phyloP scores from a whole-genome alignment of 2,888 invertebrate species.

The Dysmachus trigonus region DNA sequence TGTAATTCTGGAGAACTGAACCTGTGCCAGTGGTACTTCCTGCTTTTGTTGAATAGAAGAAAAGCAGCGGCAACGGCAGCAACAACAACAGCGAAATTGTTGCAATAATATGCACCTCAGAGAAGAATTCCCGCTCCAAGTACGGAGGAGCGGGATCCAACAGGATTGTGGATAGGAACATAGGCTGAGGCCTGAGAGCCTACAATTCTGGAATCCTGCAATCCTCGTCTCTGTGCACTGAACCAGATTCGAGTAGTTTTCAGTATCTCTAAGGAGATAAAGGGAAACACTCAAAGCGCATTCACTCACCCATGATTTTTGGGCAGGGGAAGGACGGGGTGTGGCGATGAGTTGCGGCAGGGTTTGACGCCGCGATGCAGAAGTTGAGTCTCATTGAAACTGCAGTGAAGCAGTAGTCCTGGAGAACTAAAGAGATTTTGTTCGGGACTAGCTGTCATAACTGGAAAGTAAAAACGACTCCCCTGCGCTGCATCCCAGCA shows the following conservation, averaged over 20 bases:
- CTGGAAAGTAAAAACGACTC: neutral
- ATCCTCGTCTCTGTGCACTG: neutral
- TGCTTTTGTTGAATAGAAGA: neutral
- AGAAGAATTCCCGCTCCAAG: neutral
- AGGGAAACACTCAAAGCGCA: neutral
- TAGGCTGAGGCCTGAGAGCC: neutral
- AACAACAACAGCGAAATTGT: neutral
- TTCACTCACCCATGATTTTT: neutral
- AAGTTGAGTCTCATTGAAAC: neutral
- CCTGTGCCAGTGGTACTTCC: neutral
- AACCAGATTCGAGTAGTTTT: neutral
- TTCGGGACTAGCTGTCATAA: neutral
- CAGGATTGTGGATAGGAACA: neutral
- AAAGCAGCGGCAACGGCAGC: neutral
- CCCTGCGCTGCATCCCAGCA: neutral
- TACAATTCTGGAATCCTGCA: neutral
- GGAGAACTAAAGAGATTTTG: neutral
- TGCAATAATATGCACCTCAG: neutral
- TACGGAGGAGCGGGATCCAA: neutral
- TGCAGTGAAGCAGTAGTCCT: neutral
- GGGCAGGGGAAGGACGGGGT: neutral
- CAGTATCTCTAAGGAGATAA: neutral
- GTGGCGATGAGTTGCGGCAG: no score
- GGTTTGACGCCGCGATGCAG: neutral
- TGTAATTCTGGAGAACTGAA: neutral